Conservation (phyloP, 2,113 vertebrate species). For the Corythaeola cristata region DNA sequence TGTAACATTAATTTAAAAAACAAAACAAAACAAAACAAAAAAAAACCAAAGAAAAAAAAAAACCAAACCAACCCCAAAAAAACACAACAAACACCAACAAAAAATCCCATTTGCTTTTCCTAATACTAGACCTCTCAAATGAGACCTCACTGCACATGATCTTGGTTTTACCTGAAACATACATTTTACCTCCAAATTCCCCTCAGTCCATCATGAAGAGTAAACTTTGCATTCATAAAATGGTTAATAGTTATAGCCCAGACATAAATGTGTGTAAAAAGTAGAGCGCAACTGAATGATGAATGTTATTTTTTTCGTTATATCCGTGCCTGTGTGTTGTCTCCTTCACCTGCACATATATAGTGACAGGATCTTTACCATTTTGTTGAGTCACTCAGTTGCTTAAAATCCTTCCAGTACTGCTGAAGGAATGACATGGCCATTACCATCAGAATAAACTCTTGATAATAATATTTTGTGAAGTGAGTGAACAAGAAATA, state of each 20-base stretch:
- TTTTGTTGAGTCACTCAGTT: neutral
- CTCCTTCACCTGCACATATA: neutral
- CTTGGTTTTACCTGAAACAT: neutral
- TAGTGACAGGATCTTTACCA: neutral
- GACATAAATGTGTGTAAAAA: neutral
- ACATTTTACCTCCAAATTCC: neutral
- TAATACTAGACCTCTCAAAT: neutral
- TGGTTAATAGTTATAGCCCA: neutral
- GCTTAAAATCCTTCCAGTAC: neutral
- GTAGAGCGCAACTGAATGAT: neutral
- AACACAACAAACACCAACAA: neutral
- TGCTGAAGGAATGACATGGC: neutral
- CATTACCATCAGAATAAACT: neutral
- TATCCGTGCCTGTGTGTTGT: neutral
- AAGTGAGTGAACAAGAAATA: neutral
- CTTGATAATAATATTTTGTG: neutral
- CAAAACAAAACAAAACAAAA: too few relatives aligned
- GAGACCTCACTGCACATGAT: neutral
- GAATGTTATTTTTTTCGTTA: neutral
- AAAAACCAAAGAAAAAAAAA: too few relatives aligned
- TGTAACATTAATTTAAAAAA: neutral
- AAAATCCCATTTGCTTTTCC: neutral
- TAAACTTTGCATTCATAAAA: neutral
- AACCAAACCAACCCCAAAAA: too few relatives aligned
- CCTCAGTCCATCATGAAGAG: neutral